A percentile compares a stretch with the other conserved stretches of the same genome.
These are phyloP conservation scores for Theristicus caerulescens DNA, from an alignment of 2,113 vertebrate species.

Conservation along the genomic window DNA sequence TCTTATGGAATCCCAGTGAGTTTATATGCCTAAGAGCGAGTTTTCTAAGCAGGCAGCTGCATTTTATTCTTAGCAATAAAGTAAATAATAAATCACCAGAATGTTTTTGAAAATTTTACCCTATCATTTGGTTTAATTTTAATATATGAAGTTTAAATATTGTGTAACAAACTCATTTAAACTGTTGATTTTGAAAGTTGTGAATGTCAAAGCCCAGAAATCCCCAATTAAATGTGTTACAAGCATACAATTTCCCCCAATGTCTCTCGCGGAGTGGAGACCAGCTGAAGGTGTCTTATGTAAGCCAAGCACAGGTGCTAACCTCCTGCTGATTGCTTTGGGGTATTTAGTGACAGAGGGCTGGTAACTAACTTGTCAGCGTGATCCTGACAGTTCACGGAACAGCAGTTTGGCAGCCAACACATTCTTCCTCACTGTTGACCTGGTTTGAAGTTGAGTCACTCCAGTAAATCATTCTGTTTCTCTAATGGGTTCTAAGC, in stretches of 20 bases:
- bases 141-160: background rate
- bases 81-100: background rate
- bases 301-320: background rate
- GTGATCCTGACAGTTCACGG: background rate
- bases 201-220: background rate
- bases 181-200: background rate
- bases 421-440: background rate
- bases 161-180: background rate
- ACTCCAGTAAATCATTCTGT: background rate
- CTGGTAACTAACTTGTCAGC: background rate
- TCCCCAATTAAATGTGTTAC: background rate
- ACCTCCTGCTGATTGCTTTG: background rate
- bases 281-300: background rate
- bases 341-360: background rate
- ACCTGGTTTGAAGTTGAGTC: background rate
- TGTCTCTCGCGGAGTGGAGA: background rate
- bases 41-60: background rate
- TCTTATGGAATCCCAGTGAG: background rate
- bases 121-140: background rate
- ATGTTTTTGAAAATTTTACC: background rate
- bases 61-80: background rate
- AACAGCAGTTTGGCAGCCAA: background rate
- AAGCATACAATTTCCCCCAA: background rate
- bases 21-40: background rate
- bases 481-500: background rate